Evolutionary conservation across 2,888 invertebrate species (phyloP), one percentile per base, ranked within the genome.

Genomic region (Drosophila testacea): DNA sequence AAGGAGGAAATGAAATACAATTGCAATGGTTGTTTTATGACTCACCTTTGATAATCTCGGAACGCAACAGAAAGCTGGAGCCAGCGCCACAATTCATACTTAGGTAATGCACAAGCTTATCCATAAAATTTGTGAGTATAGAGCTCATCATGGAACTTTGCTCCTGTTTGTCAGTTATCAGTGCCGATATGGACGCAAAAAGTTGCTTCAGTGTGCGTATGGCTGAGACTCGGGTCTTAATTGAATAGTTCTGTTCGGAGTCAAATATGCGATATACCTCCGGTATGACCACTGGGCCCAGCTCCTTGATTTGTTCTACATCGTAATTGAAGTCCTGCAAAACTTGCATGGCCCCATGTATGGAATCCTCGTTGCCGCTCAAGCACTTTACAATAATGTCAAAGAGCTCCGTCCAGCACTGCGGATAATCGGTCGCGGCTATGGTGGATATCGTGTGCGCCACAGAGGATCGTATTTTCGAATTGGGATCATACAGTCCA

Each of bases 401-500:
- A 83, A 96, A 95, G 2, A 96, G 91, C 60, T 95, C 94, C 0
- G 95, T 94, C 96, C 96, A 96, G 56, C 94, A 93, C 69, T 95
- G 94, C 0, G 96, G 96, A 95, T 96, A 96, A 87, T 96, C 96
- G 92, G 94, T 95, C 74, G 94, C 94, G 0, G 95, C 96, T 74
- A 96, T 95, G 3, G 94, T 94, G 0, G 95, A 95, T 56, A 96
- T 94, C 0, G 95, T 95, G 90, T 95, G 95, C 0, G 96, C 96
- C 9, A 95, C 95, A 22, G 95, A 94, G 4, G 94, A 93, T 9
- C 95, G 92, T 13, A 95, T 94, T 47, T 95, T 95, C 74, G 95
- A 95, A 66, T 95, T 94, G 0, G 94, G 93, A 88, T 95, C 95
- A 73, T 94, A 93, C 32, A 96, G 92, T 0, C 95, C 95, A 64